Base-by-base conservation (phyloP, 1,140 invertebrate species). In the Eupristina koningsbergeri region DNA sequence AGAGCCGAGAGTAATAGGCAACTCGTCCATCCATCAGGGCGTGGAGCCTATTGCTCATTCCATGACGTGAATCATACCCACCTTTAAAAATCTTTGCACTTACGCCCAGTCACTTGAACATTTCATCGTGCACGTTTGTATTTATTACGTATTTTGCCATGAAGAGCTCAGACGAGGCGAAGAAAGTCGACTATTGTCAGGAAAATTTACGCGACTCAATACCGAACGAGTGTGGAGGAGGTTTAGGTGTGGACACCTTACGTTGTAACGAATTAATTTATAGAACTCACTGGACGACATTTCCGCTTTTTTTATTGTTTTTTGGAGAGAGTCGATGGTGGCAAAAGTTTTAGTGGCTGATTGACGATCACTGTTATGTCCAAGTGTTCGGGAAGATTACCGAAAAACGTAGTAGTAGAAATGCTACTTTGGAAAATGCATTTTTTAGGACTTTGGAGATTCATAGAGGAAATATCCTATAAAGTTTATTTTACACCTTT, bases 231-330 rank as follows among this genome's bases (percentile, higher is more conserved):
- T 45, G 41, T 7, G 6, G 41, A 45, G 11, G 41, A 1, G 26
- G 67, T 9, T 0, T 1, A 19, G 41, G 0, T 22, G 36, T 15
- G 9, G 22, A n/a, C 22, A 9, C 1, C 31, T 6, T 3, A n/a
- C 41, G 19, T 71, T 71, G 36, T 36, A 36, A 5, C 34, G 26
- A 31, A 71, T 71, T 71, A 41, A 71, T 71, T 71, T 71, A 71
- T 71, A 71, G 67, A 26, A 26, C 67, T 71, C 39, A 71, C 41
- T 71, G 67, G 7, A 39, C 34, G 64, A 39, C 36, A 71, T 71
- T 71, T 71, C 39, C 36, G n/a, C 41, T 22, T 41, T 71, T 71
- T 71, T 71, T 36, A 71, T n/a, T 22, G 26, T n/a, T 71, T 71
- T 71, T 71, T 31, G 22, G 53, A 58, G 22, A 58, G 53, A 58